Base-by-base conservation (phyloP, 30 jellyfish, hydroid and myxozoan species). In the Hydractinia symbiolongicarpus region DNA sequence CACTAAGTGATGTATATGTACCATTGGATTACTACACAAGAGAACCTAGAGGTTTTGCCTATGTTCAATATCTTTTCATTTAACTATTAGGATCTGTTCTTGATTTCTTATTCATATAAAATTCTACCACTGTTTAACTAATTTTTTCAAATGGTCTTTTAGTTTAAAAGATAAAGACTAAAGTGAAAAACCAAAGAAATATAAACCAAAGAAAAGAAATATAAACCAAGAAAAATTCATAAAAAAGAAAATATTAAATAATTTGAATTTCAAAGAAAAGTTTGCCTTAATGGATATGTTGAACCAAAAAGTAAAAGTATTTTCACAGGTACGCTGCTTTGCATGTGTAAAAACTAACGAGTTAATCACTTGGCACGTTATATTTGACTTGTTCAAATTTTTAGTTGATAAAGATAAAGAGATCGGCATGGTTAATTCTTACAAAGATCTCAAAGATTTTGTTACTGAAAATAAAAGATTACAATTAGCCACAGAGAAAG, bases 21-120 rank as follows among this genome's bases (percentile, higher is more conserved):
- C 99, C 99, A 40, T 91, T 93, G 70, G 99, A 93, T 76, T 93
- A 88, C 83, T 93, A 88, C 85, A 83, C 96, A n/a, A 82, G 96
- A 54, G 75, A 67, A 55, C 95, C 96, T 40, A 83, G 99, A 57
- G 99, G 99, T 16, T 93, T 93, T 82, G 99, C 99, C 5, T 93
- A 93, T 67, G 67, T 93, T 50, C 99, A 93, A 88, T 92, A 90
- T 90, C 97, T 89, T 90, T 83, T 90, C 85, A 81, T 21, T 30
- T 30, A 30, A 30, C 2, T 30, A 30, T 14, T 66, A 5, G 6
- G 4, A 5, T 77, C 60, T 61, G 78, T 50, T 53, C 4, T n/a
- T 53, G 50, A 20, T 6, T 69, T 13, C 1, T 13, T 69, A 69
- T 30, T 16, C 21, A 11, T 49, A 69, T 30, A 4, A 15, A n/a